These are phyloP conservation scores for Ptychochromis oligacanthus DNA, from an alignment of 2,113 vertebrate species.

Conservation along the genomic window DNA sequence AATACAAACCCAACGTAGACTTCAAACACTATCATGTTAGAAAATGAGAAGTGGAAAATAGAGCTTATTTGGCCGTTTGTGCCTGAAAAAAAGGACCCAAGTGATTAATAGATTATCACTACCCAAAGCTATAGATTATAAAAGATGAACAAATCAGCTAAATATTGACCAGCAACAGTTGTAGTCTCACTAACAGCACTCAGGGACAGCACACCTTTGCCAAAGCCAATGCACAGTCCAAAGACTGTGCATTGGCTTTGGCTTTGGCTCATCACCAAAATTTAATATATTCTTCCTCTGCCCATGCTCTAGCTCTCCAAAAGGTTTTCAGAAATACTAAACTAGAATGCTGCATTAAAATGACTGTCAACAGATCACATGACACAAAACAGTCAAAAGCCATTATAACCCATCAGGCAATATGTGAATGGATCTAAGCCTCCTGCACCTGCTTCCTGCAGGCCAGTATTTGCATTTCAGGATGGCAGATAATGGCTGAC, in stretches of 20 bases:
- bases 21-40: neutral
- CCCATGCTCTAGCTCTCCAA: neutral
- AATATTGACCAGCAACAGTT: neutral
- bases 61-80: neutral
- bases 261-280: no score
- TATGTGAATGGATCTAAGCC: constrained; percentile 23
- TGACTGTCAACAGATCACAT: neutral
- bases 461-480: constrained; percentile 53
- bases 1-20: neutral
- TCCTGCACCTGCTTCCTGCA: constrained; percentile 46
- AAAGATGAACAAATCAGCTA: neutral
- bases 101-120: neutral
- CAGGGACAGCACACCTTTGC: neutral
- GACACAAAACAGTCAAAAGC: neutral
- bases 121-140: neutral
- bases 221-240: neutral
- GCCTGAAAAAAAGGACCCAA: neutral
- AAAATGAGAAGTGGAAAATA: neutral
- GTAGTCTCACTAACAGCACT: neutral
- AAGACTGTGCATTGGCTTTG: no score
- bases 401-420: constrained; percentile 15
- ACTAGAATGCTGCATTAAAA: neutral
- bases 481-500: constrained; percentile 28
- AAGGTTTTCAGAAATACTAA: neutral
- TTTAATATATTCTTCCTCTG: neutral